A percentile compares a stretch with the other conserved stretches of the same genome.
These are phyloP conservation scores for Pogonus chalceus DNA, from an alignment of 1,140 invertebrate genomes.

Conservation along the genomic window DNA sequence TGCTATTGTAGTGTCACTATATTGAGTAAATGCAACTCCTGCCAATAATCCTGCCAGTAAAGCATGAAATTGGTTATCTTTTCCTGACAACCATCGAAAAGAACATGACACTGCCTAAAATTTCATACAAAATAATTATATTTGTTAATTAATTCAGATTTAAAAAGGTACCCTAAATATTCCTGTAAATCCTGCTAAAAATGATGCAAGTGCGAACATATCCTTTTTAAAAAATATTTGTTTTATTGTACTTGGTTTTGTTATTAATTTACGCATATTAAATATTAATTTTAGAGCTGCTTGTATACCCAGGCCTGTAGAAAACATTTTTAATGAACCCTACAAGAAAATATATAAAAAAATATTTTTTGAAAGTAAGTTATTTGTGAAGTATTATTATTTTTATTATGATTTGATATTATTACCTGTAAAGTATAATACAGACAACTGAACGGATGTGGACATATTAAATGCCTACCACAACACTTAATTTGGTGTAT, in stretches of 20 bases:
- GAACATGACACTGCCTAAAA: slow-evolving; percentile 49
- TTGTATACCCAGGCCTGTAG: slow-evolving; percentile 47
- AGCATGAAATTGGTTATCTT: slow-evolving; percentile 47
- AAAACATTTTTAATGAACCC: slow-evolving; percentile 47
- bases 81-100: slow-evolving; percentile 42
- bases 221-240: slow-evolving; percentile 42
- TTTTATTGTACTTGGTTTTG: slow-evolving; percentile 39
- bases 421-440: slow-evolving; percentile 45
- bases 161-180: slow-evolving; percentile 45
- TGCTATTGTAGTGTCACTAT: slow-evolving; percentile 56
- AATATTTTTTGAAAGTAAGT: too few species aligned
- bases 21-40: slow-evolving; percentile 49
- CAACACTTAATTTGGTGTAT: slow-evolving; percentile 40
- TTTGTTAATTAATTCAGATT: slow-evolving; percentile 11
- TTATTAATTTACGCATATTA: slow-evolving; percentile 38
- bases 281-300: slow-evolving; percentile 46
- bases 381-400: too few species aligned
- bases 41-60: slow-evolving; percentile 54
- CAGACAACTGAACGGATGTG: slow-evolving; percentile 51
- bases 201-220: slow-evolving; percentile 48
- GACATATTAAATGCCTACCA: slow-evolving; percentile 44
- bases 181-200: slow-evolving; percentile 52
- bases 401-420: slow-evolving; percentile 2
- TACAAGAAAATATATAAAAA: slow-evolving; percentile 31
- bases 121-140: slow-evolving; percentile 11